Evolutionary conservation across 2,113 vertebrate species (phyloP).

Genomic region (Plecturocebus donacophilus): DNA sequence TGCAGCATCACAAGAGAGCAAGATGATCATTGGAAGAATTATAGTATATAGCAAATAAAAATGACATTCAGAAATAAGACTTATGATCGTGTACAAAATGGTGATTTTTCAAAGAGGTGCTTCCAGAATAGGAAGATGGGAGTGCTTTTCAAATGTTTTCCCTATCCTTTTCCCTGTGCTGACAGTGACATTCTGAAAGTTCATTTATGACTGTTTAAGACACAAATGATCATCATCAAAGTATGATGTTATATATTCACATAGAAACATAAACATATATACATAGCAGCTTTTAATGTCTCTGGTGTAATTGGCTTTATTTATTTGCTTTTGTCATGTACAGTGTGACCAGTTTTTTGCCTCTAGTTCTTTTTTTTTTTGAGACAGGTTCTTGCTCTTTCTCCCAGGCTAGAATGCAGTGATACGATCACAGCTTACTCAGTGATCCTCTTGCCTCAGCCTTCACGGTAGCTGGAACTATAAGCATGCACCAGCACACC

Average conservation of each 20-base stretch:
- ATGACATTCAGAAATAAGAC: not conserved
- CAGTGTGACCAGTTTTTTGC: not conserved
- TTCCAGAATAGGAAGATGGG: too few relatives aligned
- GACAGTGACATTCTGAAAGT: too few relatives aligned
- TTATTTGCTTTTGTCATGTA: not conserved
- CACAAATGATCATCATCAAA: not conserved
- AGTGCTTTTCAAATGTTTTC: not conserved
- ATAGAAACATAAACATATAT: not conserved
- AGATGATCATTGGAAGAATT: not conserved
- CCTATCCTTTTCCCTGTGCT: not conserved
- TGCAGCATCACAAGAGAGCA: not conserved
- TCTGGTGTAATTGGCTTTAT: not conserved
- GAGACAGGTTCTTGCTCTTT: too few relatives aligned
- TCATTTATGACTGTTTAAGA: not conserved
- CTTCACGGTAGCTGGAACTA: too few relatives aligned
- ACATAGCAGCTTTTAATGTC: not conserved
- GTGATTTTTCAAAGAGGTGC: not conserved
- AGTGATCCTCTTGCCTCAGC: too few relatives aligned
- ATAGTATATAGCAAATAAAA: not conserved
- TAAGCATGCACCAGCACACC: too few relatives aligned
- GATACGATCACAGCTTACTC: too few relatives aligned
- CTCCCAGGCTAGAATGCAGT: too few relatives aligned
- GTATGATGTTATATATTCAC: not conserved
- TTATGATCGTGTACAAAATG: not conserved
- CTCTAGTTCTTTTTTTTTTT: not conserved